These are phyloP conservation scores for Aleiodes leptofemur DNA, from an alignment of 2,888 invertebrate species.

Conservation along the genomic window DNA sequence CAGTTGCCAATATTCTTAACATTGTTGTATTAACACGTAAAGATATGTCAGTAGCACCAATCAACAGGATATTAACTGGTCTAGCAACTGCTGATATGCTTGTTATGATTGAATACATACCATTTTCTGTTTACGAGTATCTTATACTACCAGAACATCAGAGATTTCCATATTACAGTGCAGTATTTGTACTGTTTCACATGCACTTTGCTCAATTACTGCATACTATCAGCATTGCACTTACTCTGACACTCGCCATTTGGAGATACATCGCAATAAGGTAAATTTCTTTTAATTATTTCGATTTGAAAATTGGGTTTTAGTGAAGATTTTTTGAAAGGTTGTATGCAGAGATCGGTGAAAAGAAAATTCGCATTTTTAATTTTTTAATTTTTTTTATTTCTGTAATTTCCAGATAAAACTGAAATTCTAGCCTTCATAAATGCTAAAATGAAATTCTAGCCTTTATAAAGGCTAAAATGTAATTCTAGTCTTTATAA, in stretches of 20 bases:
- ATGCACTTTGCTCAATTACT: conserved; percentile 88
- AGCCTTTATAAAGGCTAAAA: too few relatives aligned
- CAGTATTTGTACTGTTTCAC: conserved; percentile 86
- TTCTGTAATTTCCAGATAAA: too few relatives aligned
- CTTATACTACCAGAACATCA: conserved; percentile 80
- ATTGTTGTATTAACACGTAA: conserved; percentile 90
- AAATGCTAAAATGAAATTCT: too few relatives aligned
- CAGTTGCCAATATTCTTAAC: conserved; percentile 90
- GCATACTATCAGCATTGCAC: conserved; percentile 89
- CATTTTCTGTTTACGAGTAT: conserved; percentile 83
- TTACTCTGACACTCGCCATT: conserved; percentile 87
- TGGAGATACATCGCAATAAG: conserved; percentile 92
- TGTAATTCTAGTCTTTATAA: too few relatives aligned
- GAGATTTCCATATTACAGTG: conserved; percentile 84
- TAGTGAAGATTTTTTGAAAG: conserved; percentile 48
- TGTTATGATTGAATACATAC: conserved; percentile 92
- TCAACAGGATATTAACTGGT: conserved; percentile 90
- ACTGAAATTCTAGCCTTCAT: too few relatives aligned
- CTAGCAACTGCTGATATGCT: conserved; percentile 92
- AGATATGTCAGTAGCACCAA: conserved; percentile 88
- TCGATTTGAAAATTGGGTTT: conserved; percentile 67
- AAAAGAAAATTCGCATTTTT: too few relatives aligned
- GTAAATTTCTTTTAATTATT: conserved; percentile 71
- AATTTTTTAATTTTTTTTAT: too few relatives aligned
- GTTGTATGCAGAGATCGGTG: too few relatives aligned